Evolutionary conservation across 2,113 vertebrate genomes (phyloP).

Genomic region (Vulpes ferrilata): DNA sequence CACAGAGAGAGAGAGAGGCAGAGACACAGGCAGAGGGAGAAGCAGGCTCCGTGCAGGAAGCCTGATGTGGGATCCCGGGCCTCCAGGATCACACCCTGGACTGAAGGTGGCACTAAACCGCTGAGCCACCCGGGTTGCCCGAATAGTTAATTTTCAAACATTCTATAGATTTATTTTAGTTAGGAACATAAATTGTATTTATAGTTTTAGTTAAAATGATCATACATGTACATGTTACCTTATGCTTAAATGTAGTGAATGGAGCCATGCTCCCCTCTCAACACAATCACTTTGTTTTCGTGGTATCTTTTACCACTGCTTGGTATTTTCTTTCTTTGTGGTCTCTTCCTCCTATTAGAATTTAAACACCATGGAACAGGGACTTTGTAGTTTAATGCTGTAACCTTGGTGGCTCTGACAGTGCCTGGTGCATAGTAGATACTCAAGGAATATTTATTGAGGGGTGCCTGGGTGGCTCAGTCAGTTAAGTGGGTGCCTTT

Average conservation of each 20-base stretch:
- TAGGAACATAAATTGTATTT: conserved; percentile 42
- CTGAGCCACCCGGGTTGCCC: no score
- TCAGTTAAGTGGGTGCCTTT: no score
- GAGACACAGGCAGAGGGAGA: no score
- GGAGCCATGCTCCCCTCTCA: not conserved
- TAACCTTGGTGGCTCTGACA: conserved; percentile 34
- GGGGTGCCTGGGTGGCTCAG: no score
- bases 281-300: not conserved
- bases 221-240: not conserved
- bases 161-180: conserved; percentile 34
- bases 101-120: no score
- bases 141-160: conserved; percentile 48
- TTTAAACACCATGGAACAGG: not conserved
- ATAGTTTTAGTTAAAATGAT: conserved; percentile 54
- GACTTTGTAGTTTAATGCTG: conserved; percentile 27
- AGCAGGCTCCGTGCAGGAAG: no score
- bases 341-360: not conserved
- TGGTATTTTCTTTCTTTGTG: conserved; percentile 60
- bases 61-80: no score
- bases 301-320: conserved; percentile 37
- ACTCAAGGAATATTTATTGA: not conserved
- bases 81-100: no score
- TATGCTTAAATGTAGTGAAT: conserved; percentile 50
- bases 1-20: no score
- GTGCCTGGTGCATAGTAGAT: not conserved